Conservation (phyloP, 2,797 vertebrate genomes). For the Trematomus bernacchii region DNA sequence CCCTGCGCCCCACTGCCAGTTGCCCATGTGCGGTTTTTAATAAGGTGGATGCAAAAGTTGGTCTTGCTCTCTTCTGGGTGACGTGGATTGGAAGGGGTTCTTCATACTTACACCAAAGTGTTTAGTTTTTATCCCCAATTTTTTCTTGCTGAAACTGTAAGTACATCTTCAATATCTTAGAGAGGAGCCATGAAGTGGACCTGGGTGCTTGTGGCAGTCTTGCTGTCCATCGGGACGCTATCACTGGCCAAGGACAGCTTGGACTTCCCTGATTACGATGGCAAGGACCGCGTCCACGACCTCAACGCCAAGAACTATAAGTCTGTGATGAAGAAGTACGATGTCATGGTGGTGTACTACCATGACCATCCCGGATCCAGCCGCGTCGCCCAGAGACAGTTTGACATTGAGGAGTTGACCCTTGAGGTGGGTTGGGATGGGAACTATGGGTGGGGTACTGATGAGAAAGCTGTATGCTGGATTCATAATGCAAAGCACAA, state of each 20-base stretch:
- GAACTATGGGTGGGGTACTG: slow-evolving; percentile 6
- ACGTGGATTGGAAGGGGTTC: slow-evolving; percentile 81
- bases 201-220: slow-evolving; percentile 81
- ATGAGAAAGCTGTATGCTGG: slow-evolving; percentile 3
- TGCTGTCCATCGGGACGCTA: slow-evolving; percentile 79
- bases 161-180: slow-evolving; percentile 37
- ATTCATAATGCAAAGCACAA: neutral
- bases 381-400: slow-evolving; percentile 90
- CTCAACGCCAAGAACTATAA: slow-evolving; percentile 91
- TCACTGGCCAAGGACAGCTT: slow-evolving; percentile 82
- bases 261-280: slow-evolving; percentile 90
- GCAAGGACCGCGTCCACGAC: slow-evolving; percentile 90
- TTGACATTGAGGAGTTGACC: slow-evolving; percentile 91
- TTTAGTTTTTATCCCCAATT: slow-evolving; percentile 13
- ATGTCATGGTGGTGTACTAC: slow-evolving; percentile 92
- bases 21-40: slow-evolving; percentile 81
- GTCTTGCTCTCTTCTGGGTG: slow-evolving; percentile 87
- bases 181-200: slow-evolving; percentile 86
- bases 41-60: slow-evolving; percentile 83
- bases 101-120: slow-evolving; percentile 60
- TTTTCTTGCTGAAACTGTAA: slow-evolving; percentile 59
- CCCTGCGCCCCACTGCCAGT: slow-evolving; percentile 72
- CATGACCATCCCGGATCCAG: slow-evolving; percentile 89
- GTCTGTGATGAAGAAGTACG: slow-evolving; percentile 91
- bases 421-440: slow-evolving; percentile 88